These are phyloP conservation scores for Menura novaehollandiae DNA, from an alignment of 2,113 vertebrate genomes.

Conservation along the genomic window DNA sequence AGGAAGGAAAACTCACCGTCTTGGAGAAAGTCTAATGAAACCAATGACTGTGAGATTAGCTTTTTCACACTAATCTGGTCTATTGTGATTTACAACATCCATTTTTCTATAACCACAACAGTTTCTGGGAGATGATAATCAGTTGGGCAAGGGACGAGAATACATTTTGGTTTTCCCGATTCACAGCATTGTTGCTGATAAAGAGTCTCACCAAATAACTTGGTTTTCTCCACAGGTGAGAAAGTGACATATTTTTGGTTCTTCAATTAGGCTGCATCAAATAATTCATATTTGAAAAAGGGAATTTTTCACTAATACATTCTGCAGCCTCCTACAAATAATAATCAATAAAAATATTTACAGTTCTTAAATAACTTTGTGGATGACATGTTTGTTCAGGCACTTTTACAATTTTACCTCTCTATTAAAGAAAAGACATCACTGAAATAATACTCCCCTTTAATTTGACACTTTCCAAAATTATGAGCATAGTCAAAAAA, in stretches of 20 bases:
- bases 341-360: not conserved
- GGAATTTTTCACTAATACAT: not conserved
- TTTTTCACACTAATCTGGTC: not conserved
- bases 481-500: not conserved
- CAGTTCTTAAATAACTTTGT: not conserved
- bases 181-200: not conserved
- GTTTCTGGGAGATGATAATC: not conserved
- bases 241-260: not conserved
- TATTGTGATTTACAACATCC: not conserved
- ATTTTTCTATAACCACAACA: not conserved
- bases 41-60: not conserved
- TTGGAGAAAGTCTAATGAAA: not conserved
- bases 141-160: not conserved
- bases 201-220: not conserved
- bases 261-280: not conserved
- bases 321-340: not conserved
- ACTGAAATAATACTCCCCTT: not conserved
- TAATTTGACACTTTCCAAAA: not conserved
- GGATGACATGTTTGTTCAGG: not conserved
- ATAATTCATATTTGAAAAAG: not conserved
- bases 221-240: not conserved
- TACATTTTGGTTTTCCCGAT: not conserved
- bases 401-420: not conserved
- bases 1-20: not conserved
- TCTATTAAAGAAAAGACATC: not conserved